phyloP scores from a whole-genome alignment of 2,888 invertebrate species.

The Drosophila fungiperda region DNA sequence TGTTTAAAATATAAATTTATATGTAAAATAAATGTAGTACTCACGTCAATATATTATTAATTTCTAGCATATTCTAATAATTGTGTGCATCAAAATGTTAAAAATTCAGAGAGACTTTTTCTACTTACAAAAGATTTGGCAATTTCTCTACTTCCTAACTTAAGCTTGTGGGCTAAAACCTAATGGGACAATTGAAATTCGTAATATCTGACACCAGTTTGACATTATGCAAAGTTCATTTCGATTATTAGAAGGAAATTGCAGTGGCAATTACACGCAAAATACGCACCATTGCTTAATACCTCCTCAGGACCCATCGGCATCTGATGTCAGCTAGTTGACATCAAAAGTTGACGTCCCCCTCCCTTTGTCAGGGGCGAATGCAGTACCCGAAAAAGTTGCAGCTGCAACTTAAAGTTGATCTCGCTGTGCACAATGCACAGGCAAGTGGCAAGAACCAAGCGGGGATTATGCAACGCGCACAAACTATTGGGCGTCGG shows the following conservation, averaged over 20 bases:
- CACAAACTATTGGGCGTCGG: slow-evolving; percentile 56
- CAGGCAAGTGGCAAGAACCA: slow-evolving; percentile 42
- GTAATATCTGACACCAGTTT: slow-evolving; percentile 22
- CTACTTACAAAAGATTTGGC: not conserved
- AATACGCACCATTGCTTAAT: slow-evolving; percentile 74
- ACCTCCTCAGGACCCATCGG: slow-evolving; percentile 28
- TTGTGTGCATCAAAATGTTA: not conserved
- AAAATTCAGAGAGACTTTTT: not conserved
- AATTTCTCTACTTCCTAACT: not conserved
- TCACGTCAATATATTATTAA: not conserved
- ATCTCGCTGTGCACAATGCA: slow-evolving; percentile 31
- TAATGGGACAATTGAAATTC: not conserved
- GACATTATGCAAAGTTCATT: slow-evolving; percentile 55
- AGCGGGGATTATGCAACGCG: slow-evolving; percentile 38
- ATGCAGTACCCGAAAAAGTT: slow-evolving; percentile 49
- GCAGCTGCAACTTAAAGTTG: slow-evolving; percentile 52
- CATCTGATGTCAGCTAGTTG: slow-evolving; percentile 60
- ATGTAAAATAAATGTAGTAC: not conserved
- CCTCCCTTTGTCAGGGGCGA: slow-evolving; percentile 2
- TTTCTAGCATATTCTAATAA: not conserved
- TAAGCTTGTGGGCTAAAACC: not conserved
- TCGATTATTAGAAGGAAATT: slow-evolving; percentile 51
- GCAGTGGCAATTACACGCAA: slow-evolving; percentile 71
- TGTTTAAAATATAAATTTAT: not conserved
- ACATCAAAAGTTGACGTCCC: slow-evolving; percentile 49